phyloP scores from a whole-genome alignment of 2,888 invertebrate species.

The Dryocosmus kuriphilus region DNA sequence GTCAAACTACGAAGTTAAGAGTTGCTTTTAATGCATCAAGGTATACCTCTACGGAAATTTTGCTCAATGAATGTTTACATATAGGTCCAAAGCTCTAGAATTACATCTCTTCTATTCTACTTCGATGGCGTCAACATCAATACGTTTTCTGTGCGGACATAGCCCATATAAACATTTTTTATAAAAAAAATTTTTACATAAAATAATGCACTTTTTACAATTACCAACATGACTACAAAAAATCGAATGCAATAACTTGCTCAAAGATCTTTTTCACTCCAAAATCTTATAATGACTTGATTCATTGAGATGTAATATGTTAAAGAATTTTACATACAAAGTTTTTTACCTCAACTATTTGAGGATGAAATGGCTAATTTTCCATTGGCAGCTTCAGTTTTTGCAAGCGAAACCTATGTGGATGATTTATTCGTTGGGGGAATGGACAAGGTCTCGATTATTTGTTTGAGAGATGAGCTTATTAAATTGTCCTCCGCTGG shows the following conservation, averaged over 20 bases:
- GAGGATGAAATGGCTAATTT: constrained; percentile 20
- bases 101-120: constrained; percentile 20
- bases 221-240: too few relatives aligned
- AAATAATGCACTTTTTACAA: too few relatives aligned
- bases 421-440: too few relatives aligned
- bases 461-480: constrained; percentile 34
- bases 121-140: too few relatives aligned
- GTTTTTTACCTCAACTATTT: constrained; percentile 42
- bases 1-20: too few relatives aligned
- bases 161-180: constrained; percentile 43
- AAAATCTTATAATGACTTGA: too few relatives aligned
- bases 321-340: constrained; percentile 43
- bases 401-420: too few relatives aligned
- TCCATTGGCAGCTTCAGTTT: too few relatives aligned
- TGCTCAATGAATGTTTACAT: constrained; percentile 17
- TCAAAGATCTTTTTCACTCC: too few relatives aligned
- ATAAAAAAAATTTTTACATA: too few relatives aligned
- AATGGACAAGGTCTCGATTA: background rate
- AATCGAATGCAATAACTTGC: constrained; percentile 40
- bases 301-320: background rate
- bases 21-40: constrained; percentile 14
- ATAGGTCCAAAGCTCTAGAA: too few relatives aligned
- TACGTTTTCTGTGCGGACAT: constrained; percentile 39
- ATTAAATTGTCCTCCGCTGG: too few relatives aligned
- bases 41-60: constrained; percentile 6